These are phyloP conservation scores for Colossoma macropomum DNA, from an alignment of 2,113 vertebrate genomes.

Conservation along the genomic window DNA sequence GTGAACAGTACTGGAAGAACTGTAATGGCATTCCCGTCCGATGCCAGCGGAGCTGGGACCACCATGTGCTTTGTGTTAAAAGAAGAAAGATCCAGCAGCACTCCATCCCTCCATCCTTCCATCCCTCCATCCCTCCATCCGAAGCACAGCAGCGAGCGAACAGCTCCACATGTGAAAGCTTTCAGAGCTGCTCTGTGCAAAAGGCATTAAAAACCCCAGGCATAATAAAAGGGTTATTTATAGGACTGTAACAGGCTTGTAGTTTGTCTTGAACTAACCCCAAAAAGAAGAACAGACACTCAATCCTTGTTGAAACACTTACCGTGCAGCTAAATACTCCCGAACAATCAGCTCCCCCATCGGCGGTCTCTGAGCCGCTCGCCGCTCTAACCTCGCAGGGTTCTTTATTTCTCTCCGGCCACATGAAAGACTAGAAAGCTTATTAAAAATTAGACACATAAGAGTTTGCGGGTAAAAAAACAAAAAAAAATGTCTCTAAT, in stretches of 20 bases:
- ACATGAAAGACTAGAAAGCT: constrained; percentile 68
- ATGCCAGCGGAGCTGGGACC: constrained; percentile 9
- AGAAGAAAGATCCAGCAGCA: constrained; percentile 6
- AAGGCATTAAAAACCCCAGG: constrained; percentile 72
- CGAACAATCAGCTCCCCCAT: constrained; percentile 49
- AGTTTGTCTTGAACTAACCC: constrained; percentile 78
- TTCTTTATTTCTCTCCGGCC: constrained; percentile 54
- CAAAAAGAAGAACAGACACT: constrained; percentile 67
- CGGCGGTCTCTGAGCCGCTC: constrained; percentile 32
- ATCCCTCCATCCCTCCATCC: neutral
- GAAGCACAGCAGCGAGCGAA: constrained; percentile 13
- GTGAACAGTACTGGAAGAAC: constrained; percentile 18
- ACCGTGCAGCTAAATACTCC: constrained; percentile 44
- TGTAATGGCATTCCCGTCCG: neutral
- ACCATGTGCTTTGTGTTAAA: constrained; percentile 51
- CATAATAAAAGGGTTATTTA: constrained; percentile 80
- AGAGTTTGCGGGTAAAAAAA: constrained; percentile 63
- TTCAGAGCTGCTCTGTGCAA: constrained; percentile 69
- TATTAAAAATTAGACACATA: constrained; percentile 69
- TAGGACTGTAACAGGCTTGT: constrained; percentile 77
- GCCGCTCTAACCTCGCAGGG: constrained; percentile 60
- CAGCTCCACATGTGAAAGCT: constrained; percentile 68
- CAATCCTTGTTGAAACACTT: constrained; percentile 62
- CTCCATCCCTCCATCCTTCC: constrained; percentile 15
- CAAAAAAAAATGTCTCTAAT: constrained; percentile 60